Percentiles rank a stretch among this genome's conserved stretches.
Conservation (phyloP, 1,140 invertebrate species). For the Neodiprion pinetum region DNA sequence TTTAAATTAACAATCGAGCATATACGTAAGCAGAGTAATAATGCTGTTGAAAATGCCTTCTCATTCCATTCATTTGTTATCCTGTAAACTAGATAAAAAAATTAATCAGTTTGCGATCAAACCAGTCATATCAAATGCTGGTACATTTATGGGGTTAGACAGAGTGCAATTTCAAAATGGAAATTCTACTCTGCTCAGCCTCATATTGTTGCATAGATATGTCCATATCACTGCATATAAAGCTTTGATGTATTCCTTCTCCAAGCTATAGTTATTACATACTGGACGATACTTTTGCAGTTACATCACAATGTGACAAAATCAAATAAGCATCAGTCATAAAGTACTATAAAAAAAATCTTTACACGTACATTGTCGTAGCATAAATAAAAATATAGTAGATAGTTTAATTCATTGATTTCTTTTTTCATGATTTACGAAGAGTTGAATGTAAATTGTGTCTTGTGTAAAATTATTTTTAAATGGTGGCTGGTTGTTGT, state of each 20-base stretch:
- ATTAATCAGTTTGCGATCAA: not conserved
- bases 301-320: too few species aligned
- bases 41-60: too few species aligned
- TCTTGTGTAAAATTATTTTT: constrained; percentile 33
- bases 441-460: constrained; percentile 19
- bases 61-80: too few species aligned
- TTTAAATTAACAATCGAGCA: too few species aligned
- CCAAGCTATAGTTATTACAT: not conserved
- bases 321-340: too few species aligned
- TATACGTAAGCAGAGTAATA: too few species aligned
- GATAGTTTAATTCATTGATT: not conserved
- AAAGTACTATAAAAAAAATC: not conserved
- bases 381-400: constrained; percentile 13
- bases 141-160: not conserved
- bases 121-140: not conserved
- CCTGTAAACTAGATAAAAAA: too few species aligned
- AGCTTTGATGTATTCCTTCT: not conserved
- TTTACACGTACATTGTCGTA: constrained; percentile 30
- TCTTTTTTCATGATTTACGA: constrained; percentile 5
- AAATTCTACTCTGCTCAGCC: not conserved
- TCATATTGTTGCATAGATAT: not conserved
- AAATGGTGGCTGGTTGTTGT: constrained; percentile 50
- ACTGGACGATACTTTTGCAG: too few species aligned
- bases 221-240: not conserved
- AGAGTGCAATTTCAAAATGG: not conserved